Conservation (phyloP, 1,140 invertebrate genomes). For the Cydia pomonella region DNA sequence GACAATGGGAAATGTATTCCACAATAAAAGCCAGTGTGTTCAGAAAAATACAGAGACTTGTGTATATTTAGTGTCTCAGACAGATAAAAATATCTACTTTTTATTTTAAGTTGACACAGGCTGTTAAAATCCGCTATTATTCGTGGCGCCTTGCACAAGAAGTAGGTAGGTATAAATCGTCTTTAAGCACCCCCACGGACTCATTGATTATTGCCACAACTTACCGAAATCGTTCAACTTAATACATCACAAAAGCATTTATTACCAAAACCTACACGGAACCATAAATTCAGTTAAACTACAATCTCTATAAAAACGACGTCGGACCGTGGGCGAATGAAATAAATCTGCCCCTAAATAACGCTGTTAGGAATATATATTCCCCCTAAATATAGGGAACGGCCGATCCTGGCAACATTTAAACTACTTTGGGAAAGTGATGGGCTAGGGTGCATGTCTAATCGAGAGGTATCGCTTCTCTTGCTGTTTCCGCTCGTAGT, state of each 20-base stretch:
- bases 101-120: too few relatives aligned
- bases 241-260: constrained; percentile 28
- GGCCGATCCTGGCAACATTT: constrained; percentile 50
- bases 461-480: constrained; percentile 22
- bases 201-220: neutral
- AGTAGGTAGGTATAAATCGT: neutral
- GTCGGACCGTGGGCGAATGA: constrained; percentile 39
- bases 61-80: too few relatives aligned
- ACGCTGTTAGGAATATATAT: constrained; percentile 52
- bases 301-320: constrained; percentile 39
- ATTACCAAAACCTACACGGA: constrained; percentile 23
- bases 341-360: constrained; percentile 49
- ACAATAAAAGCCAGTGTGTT: too few relatives aligned
- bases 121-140: too few relatives aligned
- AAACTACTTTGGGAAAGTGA: constrained; percentile 45
- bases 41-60: too few relatives aligned
- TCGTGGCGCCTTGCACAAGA: too few relatives aligned
- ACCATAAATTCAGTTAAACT: constrained; percentile 38
- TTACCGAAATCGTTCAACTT: constrained; percentile 23
- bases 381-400: constrained; percentile 45
- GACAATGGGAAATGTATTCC: too few relatives aligned
- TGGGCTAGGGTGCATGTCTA: constrained; percentile 33
- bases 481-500: constrained; percentile 18
- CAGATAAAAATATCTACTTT: too few relatives aligned
- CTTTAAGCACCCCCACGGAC: neutral